A percentile compares a stretch with the other conserved stretches of the same genome.
Conservation (phyloP, 1,140 invertebrate genomes). For the Sarcophaga bullata region DNA sequence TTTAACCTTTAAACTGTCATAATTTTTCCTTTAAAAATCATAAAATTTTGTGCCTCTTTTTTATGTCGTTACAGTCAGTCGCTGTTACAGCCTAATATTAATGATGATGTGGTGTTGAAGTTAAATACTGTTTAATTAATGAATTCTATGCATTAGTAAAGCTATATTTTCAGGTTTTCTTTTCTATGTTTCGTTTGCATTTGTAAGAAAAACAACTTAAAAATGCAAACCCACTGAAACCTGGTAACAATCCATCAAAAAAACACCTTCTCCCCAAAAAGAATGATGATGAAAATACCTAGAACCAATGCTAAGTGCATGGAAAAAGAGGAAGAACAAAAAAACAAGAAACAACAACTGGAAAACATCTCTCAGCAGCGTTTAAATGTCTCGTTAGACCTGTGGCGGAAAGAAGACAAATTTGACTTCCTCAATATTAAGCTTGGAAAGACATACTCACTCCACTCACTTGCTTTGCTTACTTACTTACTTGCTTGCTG, state of each 20-base stretch:
- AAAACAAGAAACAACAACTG: not conserved
- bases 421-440: conserved; percentile 28
- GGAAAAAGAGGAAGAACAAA: not conserved
- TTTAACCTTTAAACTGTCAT: too few relatives aligned
- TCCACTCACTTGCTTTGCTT: not conserved
- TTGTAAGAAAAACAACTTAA: not conserved
- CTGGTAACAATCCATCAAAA: conserved; percentile 36
- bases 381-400: conserved; percentile 35
- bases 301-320: too few relatives aligned
- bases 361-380: conserved; percentile 29
- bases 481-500: not conserved
- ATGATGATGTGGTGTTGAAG: conserved; percentile 64
- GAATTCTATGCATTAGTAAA: conserved; percentile 50
- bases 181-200: too few relatives aligned
- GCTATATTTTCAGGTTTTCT: not conserved
- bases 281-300: not conserved
- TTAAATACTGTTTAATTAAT: conserved; percentile 65
- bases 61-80: not conserved
- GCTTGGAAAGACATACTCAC: not conserved
- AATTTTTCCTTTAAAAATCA: too few relatives aligned
- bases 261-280: conserved; percentile 22
- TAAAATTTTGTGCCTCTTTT: not conserved
- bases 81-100: conserved; percentile 50
- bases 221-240: conserved; percentile 32
- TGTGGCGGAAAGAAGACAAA: conserved; percentile 39